Base-by-base conservation (phyloP, 2,888 invertebrate species). In the Phengaris alcon region DNA sequence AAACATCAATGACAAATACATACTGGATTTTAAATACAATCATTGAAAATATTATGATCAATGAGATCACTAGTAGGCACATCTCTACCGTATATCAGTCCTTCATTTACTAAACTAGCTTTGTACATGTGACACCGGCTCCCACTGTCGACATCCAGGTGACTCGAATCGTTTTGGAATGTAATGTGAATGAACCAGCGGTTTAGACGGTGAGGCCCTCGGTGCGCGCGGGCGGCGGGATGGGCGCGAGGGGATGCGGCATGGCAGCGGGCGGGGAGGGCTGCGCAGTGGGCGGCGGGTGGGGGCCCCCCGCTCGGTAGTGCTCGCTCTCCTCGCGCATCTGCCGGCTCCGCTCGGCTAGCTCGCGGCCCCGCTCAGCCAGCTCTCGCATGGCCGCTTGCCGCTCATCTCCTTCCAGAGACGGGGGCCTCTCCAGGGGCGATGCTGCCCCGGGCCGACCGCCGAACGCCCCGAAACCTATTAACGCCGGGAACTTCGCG, bases 391-490 rank as follows among this genome's bases (percentile, higher is more conserved):
- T 82, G 82, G 94, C 87, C 80, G 94, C 90, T 78, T 93, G 88
- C 76, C 93, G 82, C 84, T 93, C 93, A 79, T 91, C 86, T 78
- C 90, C 84, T 81, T 93, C 92, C 51, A 93, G 85, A 22, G 93
- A 91, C 15, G 93, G 91, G 44, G 92, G 93, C 79, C 93, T 82
- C 80, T 93, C 93, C 59, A 93, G 84, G 0, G 93, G 93, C 57
- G 95, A 94, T 8, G 94, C 90, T 59, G 95, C 94, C 9, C 94
- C 94, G 22, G 94, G 91, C 74, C 95, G 92, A 0, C 83, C 94
- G 22, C 93, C 94, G 82, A 96, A 96, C 75, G 96, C 96, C 8
- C 96, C 95, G 87, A 97, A 96, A n/a, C 96, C 96, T 77, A 97
- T 94, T 22, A 97, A 91, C 44, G 96, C 96, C 69, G 96, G 96